These are phyloP conservation scores for Aphelocoma californica DNA, from an alignment of 2,797 vertebrate genomes.

Conservation along the genomic window DNA sequence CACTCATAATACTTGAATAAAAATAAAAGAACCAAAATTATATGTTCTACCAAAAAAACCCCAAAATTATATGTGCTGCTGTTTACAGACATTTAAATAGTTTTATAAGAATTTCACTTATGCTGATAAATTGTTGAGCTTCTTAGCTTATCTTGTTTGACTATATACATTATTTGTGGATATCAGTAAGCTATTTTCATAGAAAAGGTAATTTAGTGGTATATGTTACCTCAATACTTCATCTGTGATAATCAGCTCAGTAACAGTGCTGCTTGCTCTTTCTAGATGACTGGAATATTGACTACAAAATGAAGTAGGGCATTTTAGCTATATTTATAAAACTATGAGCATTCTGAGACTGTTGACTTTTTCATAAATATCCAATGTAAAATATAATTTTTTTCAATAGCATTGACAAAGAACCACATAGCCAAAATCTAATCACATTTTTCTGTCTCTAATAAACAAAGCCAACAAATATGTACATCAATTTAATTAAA, in stretches of 20 bases:
- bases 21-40: background rate
- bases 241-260: background rate
- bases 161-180: background rate
- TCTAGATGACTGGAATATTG: background rate
- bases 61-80: background rate
- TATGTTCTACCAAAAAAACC: fast-evolving
- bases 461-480: background rate
- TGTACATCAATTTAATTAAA: background rate
- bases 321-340: background rate
- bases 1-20: background rate
- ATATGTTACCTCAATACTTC: background rate
- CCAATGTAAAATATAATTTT: background rate
- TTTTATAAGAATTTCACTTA: background rate
- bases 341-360: background rate
- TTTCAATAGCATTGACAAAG: background rate
- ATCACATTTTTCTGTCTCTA: background rate
- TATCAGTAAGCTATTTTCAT: background rate
- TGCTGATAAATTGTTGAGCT: background rate
- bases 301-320: background rate
- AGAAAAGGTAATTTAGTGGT: background rate
- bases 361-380: background rate
- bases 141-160: background rate
- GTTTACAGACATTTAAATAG: background rate
- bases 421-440: background rate
- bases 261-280: background rate